Base-by-base conservation (phyloP, 2,113 vertebrate genomes). In the Platysternon megacephalum region DNA sequence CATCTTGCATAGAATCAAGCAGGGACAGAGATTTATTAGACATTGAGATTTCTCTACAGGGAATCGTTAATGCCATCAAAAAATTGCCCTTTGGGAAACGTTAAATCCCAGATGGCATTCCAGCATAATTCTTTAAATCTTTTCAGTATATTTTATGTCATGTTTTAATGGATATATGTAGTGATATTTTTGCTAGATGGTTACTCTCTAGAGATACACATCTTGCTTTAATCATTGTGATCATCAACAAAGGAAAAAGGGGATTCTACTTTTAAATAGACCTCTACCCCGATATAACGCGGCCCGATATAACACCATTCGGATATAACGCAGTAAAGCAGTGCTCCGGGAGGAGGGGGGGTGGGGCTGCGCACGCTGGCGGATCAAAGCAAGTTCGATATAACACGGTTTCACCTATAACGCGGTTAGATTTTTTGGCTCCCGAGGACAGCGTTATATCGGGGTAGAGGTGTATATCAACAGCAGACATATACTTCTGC, bases 101-200 rank as follows among this genome's bases (percentile, higher is more conserved):
- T 24, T 87, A 94, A 94, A 90, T 96, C 96, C 80, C 95, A 95
- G 84, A 91, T 0, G 4, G 48, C 68, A 84, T 94, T 89, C 92
- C 58, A 79, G 53, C 74, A 86, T 87, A 94, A 91, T 90, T 96
- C 85, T 96, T 94, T 90, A 90, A 89, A 76, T 82, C 82, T 90
- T 93, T 91, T 90, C 88, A 94, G 55, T 48, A 93, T 93, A 92
- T 49, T 52, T 52, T 92, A 79, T 89, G 80, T 58, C 86, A 96
- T 81, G 32, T 94, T 91, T 94, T 95, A 96, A 96, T 72, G 85
- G 88, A 87, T 95, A 68, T n/a, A 28, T 85, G 95, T 95, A 95
- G 80, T 55, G 78, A 82, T 78, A 94, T 82, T 80, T 84, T 95
- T 90, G 84, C 88, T 96, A 79, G 72, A 96, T 80, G 93, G 80